phyloP scores from a whole-genome alignment of 2,797 vertebrate genomes.

The Artibeus lituratus region DNA sequence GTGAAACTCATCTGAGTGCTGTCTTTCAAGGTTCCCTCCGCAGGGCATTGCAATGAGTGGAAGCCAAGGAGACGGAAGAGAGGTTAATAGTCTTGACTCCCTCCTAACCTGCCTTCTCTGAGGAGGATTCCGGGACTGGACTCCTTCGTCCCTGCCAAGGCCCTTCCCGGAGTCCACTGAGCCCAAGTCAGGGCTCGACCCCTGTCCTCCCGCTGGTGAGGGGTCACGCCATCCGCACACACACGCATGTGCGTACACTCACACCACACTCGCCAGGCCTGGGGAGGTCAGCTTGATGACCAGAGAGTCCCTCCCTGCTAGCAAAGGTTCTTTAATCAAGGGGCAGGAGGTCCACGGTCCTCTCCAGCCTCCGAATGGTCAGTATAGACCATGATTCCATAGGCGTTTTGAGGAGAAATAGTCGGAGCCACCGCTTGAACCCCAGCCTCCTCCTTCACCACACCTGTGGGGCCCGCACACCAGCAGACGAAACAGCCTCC shows the following conservation, averaged over 20 bases:
- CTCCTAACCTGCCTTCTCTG: background rate
- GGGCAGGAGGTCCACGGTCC: background rate
- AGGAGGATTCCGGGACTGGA: background rate
- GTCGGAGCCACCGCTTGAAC: background rate
- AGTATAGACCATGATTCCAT: background rate
- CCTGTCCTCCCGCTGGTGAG: background rate
- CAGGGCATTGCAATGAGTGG: background rate
- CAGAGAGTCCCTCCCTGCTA: background rate
- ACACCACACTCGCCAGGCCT: background rate
- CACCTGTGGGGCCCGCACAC: background rate
- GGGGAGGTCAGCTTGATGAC: fast-evolving
- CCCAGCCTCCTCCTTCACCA: background rate
- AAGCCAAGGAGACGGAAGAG: background rate
- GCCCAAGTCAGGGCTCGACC: background rate
- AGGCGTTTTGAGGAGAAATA: background rate
- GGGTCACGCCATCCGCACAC: background rate
- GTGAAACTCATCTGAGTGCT: constrained; percentile 32
- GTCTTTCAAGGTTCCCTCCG: constrained; percentile 38
- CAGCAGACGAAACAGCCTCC: background rate
- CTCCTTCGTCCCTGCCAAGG: fast-evolving
- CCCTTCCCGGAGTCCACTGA: background rate
- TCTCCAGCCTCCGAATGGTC: background rate
- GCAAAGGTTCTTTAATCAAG: background rate
- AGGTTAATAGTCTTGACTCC: constrained; percentile 43
- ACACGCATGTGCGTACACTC: fast-evolving